Base-by-base conservation (phyloP, 2,888 invertebrate genomes). In the Trissolcus brochymenae region DNA sequence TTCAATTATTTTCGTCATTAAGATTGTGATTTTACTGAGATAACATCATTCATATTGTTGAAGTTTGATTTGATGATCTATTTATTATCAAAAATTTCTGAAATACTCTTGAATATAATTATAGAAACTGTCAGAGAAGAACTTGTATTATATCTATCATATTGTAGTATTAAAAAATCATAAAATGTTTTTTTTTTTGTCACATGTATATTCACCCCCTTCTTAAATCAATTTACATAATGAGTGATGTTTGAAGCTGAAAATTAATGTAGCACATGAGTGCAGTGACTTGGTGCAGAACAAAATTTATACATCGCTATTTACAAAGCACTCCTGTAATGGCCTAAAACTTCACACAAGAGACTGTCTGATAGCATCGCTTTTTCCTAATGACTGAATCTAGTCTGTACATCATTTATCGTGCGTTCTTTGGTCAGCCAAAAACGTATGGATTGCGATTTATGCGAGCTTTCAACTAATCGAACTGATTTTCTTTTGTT, bases 341-440 rank as follows among this genome's bases (percentile, higher is more conserved):
- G 71, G 72, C 71, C 76, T 67, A 76, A 72, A 76, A 72, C 76
- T 76, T 76, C 71, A 71, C 71, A 71, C 76, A 57, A 67, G 76
- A 67, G 76, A 72, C 76, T 67, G 57, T 64, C 72, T 59, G 76
- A 72, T 76, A 72, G 72, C 67, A 62, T 67, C 76, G 76, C 62
- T 76, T 76, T 67, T 76, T 72, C 72, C 76, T 76, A 76, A 76
- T 76, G 76, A 72, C 76, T 67, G 51, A 76, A 66, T 71, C 60
- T 62, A 53, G 67, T 70, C 64, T 72, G 72, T 68, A 64, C 62
- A 68, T 73, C 77, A 72, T 77, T 77, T 77, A 68, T 77, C 72
- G 64, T 67, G 73, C 64, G 67, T 67, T 59, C 77, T 57, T 68
- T 60, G 40, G 19, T 51, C 57, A 46, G 46, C n/a, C n/a, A 16